These are phyloP conservation scores for Lepetodrilus schrolli DNA, from an alignment of 2,888 invertebrate species.

Conservation along the genomic window DNA sequence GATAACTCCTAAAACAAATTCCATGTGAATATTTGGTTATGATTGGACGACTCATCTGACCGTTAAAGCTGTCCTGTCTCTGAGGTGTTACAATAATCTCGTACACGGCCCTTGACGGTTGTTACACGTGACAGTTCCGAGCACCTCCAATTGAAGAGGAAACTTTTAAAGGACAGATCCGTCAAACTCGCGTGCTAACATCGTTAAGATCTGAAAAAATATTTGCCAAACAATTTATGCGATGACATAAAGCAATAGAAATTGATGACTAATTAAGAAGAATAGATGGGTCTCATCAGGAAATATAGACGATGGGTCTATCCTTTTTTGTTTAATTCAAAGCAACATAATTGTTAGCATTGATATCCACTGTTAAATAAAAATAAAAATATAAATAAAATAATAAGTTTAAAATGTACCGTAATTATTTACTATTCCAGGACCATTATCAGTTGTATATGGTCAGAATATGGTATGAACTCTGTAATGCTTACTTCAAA, in stretches of 20 bases:
- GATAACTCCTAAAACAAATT: not conserved
- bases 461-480: no score
- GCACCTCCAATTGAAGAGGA: not conserved
- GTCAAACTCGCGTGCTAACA: conserved; percentile 1
- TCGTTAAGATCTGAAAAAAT: not conserved
- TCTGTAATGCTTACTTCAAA: no score
- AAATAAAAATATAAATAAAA: no score
- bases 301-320: no score
- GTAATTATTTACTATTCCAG: no score
- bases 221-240: not conserved
- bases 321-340: no score
- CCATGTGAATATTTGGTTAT: not conserved
- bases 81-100: not conserved
- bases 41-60: conserved; percentile 15
- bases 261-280: not conserved
- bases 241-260: not conserved
- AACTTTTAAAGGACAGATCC: not conserved
- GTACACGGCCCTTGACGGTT: not conserved
- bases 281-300: no score
- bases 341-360: no score
- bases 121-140: not conserved
- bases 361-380: no score
- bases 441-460: no score
- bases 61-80: not conserved
- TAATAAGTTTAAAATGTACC: no score